phyloP scores from a whole-genome alignment of 2,797 vertebrate species.

The Macropus fuliginosus region DNA sequence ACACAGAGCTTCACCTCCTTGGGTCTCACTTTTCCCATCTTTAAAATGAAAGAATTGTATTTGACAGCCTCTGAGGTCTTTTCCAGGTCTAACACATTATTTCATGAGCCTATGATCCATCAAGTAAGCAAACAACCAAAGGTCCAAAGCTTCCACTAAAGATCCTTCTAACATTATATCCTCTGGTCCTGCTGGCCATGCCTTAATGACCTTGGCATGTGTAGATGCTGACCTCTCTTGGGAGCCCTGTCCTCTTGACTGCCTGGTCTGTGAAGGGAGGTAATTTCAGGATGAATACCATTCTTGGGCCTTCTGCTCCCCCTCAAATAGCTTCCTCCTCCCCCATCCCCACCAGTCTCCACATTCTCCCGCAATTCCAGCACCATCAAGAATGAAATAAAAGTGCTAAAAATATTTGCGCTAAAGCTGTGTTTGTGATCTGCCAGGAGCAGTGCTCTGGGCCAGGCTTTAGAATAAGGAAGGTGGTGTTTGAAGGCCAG shows the following conservation, averaged over 20 bases:
- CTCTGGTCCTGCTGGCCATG: neutral
- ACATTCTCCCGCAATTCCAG: constrained; percentile 23
- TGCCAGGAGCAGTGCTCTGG: constrained; percentile 61
- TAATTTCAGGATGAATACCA: neutral
- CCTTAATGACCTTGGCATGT: neutral
- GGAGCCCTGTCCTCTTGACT: constrained; percentile 43
- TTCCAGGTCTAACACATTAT: neutral
- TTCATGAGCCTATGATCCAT: neutral
- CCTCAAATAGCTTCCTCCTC: neutral
- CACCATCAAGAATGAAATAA: constrained; percentile 65
- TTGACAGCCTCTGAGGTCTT: neutral
- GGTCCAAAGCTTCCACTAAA: neutral
- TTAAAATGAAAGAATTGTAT: neutral
- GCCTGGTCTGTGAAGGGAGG: constrained; percentile 29
- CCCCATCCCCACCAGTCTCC: neutral
- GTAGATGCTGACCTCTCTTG: neutral
- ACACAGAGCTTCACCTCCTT: neutral
- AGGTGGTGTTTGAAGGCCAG: constrained; percentile 72
- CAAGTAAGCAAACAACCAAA: neutral
- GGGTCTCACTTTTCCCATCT: neutral
- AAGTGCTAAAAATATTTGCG: constrained; percentile 77
- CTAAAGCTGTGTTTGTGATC: constrained; percentile 71
- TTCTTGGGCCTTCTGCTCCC: constrained; percentile 19
- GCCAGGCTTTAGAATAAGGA: constrained; percentile 64
- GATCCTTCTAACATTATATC: neutral